phyloP scores from a whole-genome alignment of 2,888 invertebrate genomes.

The Agonopterix arenella region DNA sequence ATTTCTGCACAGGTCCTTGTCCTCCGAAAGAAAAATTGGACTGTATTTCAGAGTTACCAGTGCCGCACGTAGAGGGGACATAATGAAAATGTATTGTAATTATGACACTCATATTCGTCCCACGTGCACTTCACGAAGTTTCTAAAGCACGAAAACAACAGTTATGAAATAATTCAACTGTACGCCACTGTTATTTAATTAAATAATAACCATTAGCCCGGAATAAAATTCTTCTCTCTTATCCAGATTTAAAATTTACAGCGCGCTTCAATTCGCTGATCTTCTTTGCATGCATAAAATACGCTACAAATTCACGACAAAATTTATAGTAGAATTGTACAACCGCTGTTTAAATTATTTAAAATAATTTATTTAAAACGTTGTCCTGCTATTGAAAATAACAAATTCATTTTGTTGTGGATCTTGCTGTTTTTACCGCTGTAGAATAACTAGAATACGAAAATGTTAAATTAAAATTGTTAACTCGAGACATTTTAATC shows the following conservation, averaged over 20 bases:
- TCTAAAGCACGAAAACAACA: no score
- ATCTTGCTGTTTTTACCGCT: no score
- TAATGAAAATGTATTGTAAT: constrained; percentile 30
- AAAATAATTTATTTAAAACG: no score
- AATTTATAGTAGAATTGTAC: constrained; percentile 1
- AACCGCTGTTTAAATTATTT: no score
- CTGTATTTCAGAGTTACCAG: constrained; percentile 22
- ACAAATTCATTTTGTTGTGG: no score
- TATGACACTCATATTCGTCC: not conserved
- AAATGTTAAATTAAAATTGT: not conserved
- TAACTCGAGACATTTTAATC: no score
- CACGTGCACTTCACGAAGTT: no score
- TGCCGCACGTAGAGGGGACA: constrained; percentile 14
- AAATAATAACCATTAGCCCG: no score
- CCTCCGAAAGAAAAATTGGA: constrained; percentile 20
- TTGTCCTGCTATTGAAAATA: no score
- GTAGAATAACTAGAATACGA: no score
- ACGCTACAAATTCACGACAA: constrained; percentile 16
- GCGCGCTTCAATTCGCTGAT: constrained; percentile 16
- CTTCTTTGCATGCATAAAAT: constrained; percentile 24
- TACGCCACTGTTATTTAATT: no score
- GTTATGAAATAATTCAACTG: no score
- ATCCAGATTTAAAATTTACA: constrained; percentile 20
- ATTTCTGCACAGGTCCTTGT: constrained; percentile 2
- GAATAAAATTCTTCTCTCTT: constrained; percentile 7